Evolutionary conservation across 2,888 invertebrate species (phyloP).

Genomic region (Agriotes lineatus): DNA sequence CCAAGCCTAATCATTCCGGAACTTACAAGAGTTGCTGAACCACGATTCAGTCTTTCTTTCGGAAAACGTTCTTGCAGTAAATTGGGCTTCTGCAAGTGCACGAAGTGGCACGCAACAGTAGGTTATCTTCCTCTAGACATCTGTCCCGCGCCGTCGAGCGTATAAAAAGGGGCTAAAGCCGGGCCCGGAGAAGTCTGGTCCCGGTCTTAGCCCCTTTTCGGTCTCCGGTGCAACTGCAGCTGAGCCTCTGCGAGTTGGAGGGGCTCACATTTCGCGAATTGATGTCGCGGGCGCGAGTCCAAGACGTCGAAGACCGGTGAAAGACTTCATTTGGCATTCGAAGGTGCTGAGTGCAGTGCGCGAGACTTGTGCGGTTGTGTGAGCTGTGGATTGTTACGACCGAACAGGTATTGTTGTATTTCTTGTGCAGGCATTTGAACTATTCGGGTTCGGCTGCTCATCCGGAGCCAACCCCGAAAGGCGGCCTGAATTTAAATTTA

Average conservation of each 20-base stretch:
- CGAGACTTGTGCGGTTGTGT: neutral
- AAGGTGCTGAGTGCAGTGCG: conserved; percentile 23
- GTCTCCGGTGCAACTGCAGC: conserved; percentile 15
- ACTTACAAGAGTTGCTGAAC: too few species aligned
- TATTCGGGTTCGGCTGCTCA: too few species aligned
- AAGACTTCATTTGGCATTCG: conserved; percentile 43
- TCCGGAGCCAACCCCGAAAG: too few species aligned
- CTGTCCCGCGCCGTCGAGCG: conserved; percentile 25
- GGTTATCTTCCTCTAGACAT: conserved; percentile 22
- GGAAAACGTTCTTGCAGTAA: too few species aligned
- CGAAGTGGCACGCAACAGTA: neutral
- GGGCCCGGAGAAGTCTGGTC: too few species aligned
- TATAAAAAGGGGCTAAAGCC: conserved; percentile 32
- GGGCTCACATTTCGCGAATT: conserved; percentile 39
- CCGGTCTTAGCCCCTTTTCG: neutral
- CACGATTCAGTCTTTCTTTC: too few species aligned
- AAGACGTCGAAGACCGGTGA: conserved; percentile 42
- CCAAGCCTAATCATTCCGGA: too few species aligned
- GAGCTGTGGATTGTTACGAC: too few species aligned
- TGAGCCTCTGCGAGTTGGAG: conserved; percentile 23
- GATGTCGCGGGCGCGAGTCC: conserved; percentile 41
- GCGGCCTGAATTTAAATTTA: too few species aligned
- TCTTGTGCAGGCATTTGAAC: too few species aligned
- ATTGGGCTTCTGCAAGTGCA: too few species aligned
- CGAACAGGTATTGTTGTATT: too few species aligned